A percentile compares a stretch with the other conserved stretches of the same genome.
phyloP scores from a whole-genome alignment of 2,888 invertebrate species.

The Cotesia congregata region DNA sequence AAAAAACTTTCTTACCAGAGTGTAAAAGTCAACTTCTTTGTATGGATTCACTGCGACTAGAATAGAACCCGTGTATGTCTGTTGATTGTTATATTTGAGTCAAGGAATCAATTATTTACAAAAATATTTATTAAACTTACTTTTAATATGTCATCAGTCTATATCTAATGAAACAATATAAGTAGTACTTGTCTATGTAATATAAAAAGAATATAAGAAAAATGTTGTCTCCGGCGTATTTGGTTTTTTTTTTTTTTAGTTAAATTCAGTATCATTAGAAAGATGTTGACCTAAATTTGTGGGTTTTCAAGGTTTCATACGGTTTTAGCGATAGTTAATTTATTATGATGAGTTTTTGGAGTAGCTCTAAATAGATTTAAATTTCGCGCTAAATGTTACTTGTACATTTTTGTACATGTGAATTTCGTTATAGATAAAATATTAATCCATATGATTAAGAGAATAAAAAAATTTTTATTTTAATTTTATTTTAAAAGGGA shows the following conservation, averaged over 20 bases:
- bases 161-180: background rate
- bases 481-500: too few relatives aligned
- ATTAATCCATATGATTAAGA: too few relatives aligned
- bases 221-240: too few relatives aligned
- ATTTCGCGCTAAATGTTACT: too few relatives aligned
- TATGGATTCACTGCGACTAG: slow-evolving; percentile 95
- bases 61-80: slow-evolving; percentile 95
- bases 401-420: too few relatives aligned
- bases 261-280: too few relatives aligned
- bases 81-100: slow-evolving; percentile 53
- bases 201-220: background rate
- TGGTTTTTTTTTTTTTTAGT: too few relatives aligned
- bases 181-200: background rate
- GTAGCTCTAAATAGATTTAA: too few relatives aligned
- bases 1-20: slow-evolving; percentile 78
- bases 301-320: background rate
- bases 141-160: background rate
- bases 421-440: too few relatives aligned
- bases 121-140: background rate
- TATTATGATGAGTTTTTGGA: too few relatives aligned
- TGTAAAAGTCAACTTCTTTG: slow-evolving; percentile 91
- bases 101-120: slow-evolving; percentile 35
- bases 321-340: background rate
- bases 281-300: too few relatives aligned
- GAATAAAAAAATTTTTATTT: too few relatives aligned